Evolutionary conservation across 2,797 vertebrate species (phyloP).

Genomic region (Eospalax fontanierii): DNA sequence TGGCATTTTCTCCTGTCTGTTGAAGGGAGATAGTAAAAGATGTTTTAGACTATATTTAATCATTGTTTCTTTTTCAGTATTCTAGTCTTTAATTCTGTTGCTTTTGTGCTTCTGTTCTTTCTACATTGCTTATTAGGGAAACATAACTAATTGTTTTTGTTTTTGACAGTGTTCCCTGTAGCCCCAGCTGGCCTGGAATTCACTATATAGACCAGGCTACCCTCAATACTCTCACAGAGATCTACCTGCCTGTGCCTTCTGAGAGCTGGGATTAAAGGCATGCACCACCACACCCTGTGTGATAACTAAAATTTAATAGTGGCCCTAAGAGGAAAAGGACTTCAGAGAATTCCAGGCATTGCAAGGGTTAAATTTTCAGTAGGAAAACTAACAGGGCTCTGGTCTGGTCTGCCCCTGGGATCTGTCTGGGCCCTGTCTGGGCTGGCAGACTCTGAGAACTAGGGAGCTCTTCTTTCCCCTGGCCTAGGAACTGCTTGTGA

Average conservation of each 20-base stretch:
- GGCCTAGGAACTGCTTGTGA: slow-evolving; percentile 3
- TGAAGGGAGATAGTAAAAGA: not conserved
- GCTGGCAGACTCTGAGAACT: not conserved
- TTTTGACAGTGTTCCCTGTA: too few species aligned
- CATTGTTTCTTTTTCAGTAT: slow-evolving; percentile 41
- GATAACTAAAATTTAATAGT: not conserved
- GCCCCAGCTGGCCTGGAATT: too few species aligned
- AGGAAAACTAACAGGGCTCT: not conserved
- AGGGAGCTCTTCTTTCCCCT: not conserved
- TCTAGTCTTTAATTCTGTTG: not conserved
- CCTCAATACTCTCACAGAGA: too few species aligned
- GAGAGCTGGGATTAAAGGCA: too few species aligned
- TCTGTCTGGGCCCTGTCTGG: not conserved
- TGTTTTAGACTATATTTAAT: not conserved
- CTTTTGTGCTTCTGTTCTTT: slow-evolving; percentile 52
- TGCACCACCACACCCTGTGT: too few species aligned
- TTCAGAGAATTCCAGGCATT: not conserved
- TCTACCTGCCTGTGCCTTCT: too few species aligned
- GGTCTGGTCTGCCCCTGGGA: not conserved
- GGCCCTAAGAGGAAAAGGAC: not conserved
- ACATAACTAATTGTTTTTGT: not conserved
- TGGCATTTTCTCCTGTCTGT: not conserved
- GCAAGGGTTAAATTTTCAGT: not conserved
- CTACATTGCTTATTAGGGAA: slow-evolving; percentile 25
- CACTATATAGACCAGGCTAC: too few species aligned